Evolutionary conservation across 2,797 vertebrate species (phyloP).

Genomic region (Rhinophrynus dorsalis): DNA sequence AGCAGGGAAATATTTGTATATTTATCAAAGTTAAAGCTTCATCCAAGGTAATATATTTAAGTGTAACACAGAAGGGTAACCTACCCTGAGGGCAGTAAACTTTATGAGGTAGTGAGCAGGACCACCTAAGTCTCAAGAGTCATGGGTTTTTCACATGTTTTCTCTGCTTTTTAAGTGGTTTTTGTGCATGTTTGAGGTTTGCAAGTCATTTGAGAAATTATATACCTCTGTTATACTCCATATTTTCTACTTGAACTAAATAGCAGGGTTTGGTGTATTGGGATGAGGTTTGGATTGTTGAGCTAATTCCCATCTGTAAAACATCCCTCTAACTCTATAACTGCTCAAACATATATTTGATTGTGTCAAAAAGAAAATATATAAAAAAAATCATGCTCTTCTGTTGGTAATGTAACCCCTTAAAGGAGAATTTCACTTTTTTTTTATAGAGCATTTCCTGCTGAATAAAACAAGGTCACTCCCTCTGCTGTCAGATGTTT

Average conservation of each 20-base stretch:
- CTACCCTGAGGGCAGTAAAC: slow-evolving; percentile 39
- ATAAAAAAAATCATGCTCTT: background rate
- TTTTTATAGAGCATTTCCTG: too few relatives aligned
- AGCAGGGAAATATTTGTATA: slow-evolving; percentile 31
- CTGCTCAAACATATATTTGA: slow-evolving; percentile 2
- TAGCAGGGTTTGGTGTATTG: slow-evolving; percentile 10
- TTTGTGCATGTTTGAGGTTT: slow-evolving; percentile 41
- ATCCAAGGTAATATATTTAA: slow-evolving; percentile 28
- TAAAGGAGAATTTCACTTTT: too few relatives aligned
- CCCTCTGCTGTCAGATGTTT: too few relatives aligned
- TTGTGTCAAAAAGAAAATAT: background rate
- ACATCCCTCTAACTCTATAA: slow-evolving; percentile 5
- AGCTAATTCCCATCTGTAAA: slow-evolving; percentile 31
- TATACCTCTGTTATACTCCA: slow-evolving; percentile 22
- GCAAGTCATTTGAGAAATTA: slow-evolving; percentile 35
- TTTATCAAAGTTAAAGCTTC: slow-evolving; percentile 28
- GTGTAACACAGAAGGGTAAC: slow-evolving; percentile 28
- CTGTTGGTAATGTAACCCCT: too few relatives aligned
- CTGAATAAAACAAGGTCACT: too few relatives aligned
- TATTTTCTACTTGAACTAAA: slow-evolving; percentile 31
- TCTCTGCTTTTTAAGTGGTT: slow-evolving; percentile 38
- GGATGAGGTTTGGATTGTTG: slow-evolving; percentile 19
- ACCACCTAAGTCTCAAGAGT: slow-evolving; percentile 48
- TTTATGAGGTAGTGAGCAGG: slow-evolving; percentile 44
- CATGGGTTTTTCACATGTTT: slow-evolving; percentile 25